These are phyloP conservation scores for Eleginops maclovinus DNA, from an alignment of 2,113 vertebrate genomes.

Conservation along the genomic window DNA sequence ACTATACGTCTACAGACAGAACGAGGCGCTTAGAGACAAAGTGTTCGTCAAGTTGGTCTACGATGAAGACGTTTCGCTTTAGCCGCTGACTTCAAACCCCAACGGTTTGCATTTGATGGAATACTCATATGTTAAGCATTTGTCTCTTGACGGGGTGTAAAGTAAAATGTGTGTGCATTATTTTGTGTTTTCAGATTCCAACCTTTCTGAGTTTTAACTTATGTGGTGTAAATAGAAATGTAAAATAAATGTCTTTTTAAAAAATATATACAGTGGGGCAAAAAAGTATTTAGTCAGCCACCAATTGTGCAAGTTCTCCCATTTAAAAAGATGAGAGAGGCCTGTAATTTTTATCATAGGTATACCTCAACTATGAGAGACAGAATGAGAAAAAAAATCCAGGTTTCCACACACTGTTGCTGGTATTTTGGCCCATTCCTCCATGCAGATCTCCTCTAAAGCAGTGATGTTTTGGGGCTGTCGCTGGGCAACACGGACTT, in stretches of 20 bases:
- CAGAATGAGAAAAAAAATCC: no score
- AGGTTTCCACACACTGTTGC: no score
- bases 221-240: constrained; percentile 40
- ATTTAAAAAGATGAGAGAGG: no score
- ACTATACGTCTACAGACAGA: constrained; percentile 83
- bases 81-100: not conserved
- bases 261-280: no score
- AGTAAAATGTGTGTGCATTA: not conserved
- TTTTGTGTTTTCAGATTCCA: not conserved
- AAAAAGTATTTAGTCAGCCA: no score
- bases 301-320: no score
- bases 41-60: constrained; percentile 69
- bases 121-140: not conserved
- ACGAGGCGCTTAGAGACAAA: constrained; percentile 79
- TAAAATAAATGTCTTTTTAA: constrained; percentile 28
- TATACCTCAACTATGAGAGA: no score
- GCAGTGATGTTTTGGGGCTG: no score
- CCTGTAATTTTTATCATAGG: no score
- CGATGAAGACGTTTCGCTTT: constrained; percentile 12
- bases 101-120: not conserved
- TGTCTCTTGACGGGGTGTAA: not conserved
- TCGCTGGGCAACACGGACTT: no score
- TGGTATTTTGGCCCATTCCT: no score
- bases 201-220: not conserved
- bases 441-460: no score